phyloP scores from a whole-genome alignment of 2,888 invertebrate genomes.

The Octonoba sinensis region DNA sequence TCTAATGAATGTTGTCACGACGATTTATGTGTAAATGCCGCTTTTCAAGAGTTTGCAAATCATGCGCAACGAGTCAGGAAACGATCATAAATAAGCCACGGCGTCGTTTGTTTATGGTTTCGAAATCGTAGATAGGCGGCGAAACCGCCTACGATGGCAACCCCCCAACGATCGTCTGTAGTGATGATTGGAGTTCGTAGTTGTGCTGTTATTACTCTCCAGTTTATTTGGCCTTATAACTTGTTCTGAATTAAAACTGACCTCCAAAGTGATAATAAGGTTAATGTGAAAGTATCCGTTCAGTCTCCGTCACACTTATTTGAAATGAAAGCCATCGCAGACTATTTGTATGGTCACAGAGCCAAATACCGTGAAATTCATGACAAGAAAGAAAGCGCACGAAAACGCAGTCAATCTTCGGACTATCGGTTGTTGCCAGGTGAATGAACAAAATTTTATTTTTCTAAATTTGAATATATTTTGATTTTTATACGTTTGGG shows the following conservation, averaged over 20 bases:
- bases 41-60: no score
- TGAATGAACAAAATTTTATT: conserved; percentile 5
- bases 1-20: no score
- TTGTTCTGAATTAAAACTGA: conserved; percentile 24
- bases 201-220: no score
- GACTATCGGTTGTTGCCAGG: conserved; percentile 45
- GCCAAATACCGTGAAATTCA: conserved; percentile 51
- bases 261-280: conserved; percentile 35
- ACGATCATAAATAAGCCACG: no score
- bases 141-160: conserved; percentile 49
- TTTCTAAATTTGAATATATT: no score
- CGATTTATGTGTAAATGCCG: no score
- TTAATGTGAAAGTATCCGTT: conserved; percentile 23
- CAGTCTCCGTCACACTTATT: no score
- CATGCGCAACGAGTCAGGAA: no score
- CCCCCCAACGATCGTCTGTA: conserved; percentile 6
- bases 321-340: conserved; percentile 57
- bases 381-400: conserved; percentile 32
- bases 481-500: no score
- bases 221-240: no score
- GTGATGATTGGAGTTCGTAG: no score
- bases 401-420: conserved; percentile 23
- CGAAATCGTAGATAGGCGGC: conserved; percentile 27
- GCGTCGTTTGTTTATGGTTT: conserved; percentile 9
- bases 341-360: conserved; percentile 38